These are phyloP conservation scores for Abscondita cerata DNA, from an alignment of 2,888 invertebrate genomes.

Conservation along the genomic window DNA sequence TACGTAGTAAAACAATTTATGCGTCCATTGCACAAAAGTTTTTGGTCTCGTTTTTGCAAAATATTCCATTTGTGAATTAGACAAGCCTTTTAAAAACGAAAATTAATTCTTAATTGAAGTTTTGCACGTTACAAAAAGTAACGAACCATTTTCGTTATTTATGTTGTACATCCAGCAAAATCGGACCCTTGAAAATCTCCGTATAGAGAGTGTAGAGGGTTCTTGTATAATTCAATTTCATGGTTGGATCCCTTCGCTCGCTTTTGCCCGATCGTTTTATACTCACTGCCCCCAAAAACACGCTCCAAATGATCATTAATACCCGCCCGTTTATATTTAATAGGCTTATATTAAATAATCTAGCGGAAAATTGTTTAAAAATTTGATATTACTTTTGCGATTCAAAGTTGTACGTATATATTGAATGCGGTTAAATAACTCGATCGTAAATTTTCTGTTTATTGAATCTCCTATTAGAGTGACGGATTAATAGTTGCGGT, in stretches of 20 bases:
- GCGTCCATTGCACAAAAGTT: background rate
- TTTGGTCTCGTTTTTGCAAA: background rate
- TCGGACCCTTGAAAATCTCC: constrained; percentile 39
- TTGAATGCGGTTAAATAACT: constrained; percentile 9
- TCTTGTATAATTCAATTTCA: constrained; percentile 60
- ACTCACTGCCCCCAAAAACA: constrained; percentile 44
- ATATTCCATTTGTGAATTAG: too few species aligned
- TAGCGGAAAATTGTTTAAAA: constrained; percentile 56
- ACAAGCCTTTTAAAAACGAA: constrained; percentile 5
- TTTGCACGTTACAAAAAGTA: constrained; percentile 21
- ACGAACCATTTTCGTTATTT: constrained; percentile 27
- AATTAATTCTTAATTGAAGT: constrained; percentile 12
- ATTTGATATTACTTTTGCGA: constrained; percentile 32
- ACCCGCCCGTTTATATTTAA: constrained; percentile 53
- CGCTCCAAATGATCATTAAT: constrained; percentile 48
- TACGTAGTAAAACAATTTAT: constrained; percentile 15
- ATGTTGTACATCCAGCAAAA: constrained; percentile 35
- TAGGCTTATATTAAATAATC: constrained; percentile 56
- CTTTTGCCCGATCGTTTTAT: constrained; percentile 50
- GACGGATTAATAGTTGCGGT: background rate
- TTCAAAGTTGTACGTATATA: constrained; percentile 20
- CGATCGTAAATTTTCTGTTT: constrained; percentile 6
- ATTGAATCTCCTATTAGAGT: constrained; percentile 6
- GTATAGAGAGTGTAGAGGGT: constrained; percentile 33
- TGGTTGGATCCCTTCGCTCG: constrained; percentile 57